Conservation (phyloP, 1,140 invertebrate genomes). For the Amphibalanus amphitrite region DNA sequence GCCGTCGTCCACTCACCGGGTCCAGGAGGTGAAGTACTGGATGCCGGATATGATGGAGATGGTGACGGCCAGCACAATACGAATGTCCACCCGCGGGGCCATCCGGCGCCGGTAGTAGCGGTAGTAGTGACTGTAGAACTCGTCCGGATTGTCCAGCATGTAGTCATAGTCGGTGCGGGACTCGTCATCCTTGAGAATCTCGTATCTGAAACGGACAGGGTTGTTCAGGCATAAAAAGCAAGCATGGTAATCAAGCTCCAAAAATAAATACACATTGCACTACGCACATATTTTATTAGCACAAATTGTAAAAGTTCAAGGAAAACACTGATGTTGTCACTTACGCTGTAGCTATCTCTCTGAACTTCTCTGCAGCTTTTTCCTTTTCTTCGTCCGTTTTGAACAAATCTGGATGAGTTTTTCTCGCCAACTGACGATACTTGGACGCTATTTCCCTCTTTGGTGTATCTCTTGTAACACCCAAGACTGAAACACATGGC, state of each 20-base stretch:
- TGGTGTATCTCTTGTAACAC: neutral
- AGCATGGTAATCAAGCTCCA: too few species aligned
- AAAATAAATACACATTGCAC: too few species aligned
- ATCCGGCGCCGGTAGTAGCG: conserved; percentile 67
- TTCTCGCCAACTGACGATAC: neutral
- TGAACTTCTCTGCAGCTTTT: neutral
- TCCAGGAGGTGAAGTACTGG: conserved; percentile 58
- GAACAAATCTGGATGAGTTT: neutral
- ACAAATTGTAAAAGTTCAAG: too few species aligned
- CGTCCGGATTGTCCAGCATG: conserved; percentile 84
- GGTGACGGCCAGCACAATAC: conserved; percentile 63
- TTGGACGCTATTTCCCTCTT: neutral
- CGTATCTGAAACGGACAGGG: conserved; percentile 38
- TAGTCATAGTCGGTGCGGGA: conserved; percentile 75
- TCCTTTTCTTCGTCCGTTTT: neutral
- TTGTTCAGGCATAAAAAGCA: too few species aligned
- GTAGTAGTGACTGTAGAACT: conserved; percentile 77
- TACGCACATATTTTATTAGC: too few species aligned
- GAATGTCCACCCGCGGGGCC: conserved; percentile 75
- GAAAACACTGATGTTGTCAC: too few species aligned
- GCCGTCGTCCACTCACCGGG: conserved; percentile 40
- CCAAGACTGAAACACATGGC: neutral
- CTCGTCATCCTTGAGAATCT: conserved; percentile 79
- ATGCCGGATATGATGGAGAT: conserved; percentile 67
- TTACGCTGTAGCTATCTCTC: neutral